phyloP scores from a whole-genome alignment of 2,888 invertebrate genomes.

The Esperia sulphurella region DNA sequence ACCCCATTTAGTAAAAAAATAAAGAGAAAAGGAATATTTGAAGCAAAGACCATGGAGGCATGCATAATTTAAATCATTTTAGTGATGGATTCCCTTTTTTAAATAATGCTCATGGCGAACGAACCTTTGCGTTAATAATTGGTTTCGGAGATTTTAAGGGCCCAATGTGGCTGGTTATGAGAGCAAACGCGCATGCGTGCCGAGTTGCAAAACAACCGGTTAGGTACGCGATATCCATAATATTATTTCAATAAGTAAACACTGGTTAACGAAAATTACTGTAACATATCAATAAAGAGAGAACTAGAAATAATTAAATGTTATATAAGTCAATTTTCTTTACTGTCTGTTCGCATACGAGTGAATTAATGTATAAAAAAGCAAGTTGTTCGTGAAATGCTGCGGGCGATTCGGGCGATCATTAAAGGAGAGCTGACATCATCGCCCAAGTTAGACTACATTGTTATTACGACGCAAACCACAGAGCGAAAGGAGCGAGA shows the following conservation, averaged over 20 bases:
- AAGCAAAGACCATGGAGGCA: slow-evolving; percentile 27
- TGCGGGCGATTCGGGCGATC: slow-evolving; percentile 46
- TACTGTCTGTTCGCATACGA: slow-evolving; percentile 25
- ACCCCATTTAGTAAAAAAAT: slow-evolving; percentile 25
- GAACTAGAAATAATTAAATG: slow-evolving; percentile 28
- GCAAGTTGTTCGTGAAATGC: slow-evolving; percentile 52
- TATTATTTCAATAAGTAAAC: slow-evolving; percentile 48
- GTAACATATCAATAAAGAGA: slow-evolving; percentile 25
- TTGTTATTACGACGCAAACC: slow-evolving; percentile 58
- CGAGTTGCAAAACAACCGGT: slow-evolving; percentile 60
- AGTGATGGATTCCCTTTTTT: slow-evolving; percentile 53
- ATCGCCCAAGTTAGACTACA: slow-evolving; percentile 62
- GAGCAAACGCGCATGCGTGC: slow-evolving; percentile 51
- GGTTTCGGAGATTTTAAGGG: slow-evolving; percentile 46
- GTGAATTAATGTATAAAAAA: slow-evolving; percentile 32
- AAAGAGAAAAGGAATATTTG: slow-evolving; percentile 21
- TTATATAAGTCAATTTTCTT: slow-evolving; percentile 25
- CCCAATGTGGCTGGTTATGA: slow-evolving; percentile 33
- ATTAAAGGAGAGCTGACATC: slow-evolving; percentile 73
- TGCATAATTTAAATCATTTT: slow-evolving; percentile 61
- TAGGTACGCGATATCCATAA: slow-evolving; percentile 42
- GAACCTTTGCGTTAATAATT: slow-evolving; percentile 58
- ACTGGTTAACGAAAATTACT: slow-evolving; percentile 26
- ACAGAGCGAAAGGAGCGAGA: slow-evolving; percentile 56
- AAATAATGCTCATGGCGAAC: slow-evolving; percentile 52